Base-by-base conservation (phyloP, 2,113 vertebrate species). In the Myrmecobius fasciatus region DNA sequence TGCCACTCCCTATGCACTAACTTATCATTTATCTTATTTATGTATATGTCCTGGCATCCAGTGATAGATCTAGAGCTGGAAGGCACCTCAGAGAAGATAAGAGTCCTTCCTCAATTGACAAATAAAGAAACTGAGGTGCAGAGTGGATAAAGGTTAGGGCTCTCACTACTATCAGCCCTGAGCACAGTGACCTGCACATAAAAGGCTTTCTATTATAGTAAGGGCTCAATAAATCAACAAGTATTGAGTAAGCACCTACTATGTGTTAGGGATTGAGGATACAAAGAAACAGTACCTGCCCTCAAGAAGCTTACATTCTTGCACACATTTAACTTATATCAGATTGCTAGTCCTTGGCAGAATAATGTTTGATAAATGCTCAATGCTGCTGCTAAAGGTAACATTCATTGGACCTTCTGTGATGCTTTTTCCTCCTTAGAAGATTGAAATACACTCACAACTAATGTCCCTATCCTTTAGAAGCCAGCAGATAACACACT, bases 401-500 rank as follows among this genome's bases (percentile, higher is more conserved):
- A 43, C 36, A 20, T 22, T 43, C n/a, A 8, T 43, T n/a, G 67
- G 20, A 83, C n/a, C 36, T 83, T 83, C 67, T 83, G 17, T 22
- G 17, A 43, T 22, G n/a, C 67, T 43, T 43, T 14, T 7, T n/a
- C 26, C 11, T 60, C 46, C 20, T 46, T 11, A 54, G 53, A 94
- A 94, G 89, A 96, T 49, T 49, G 93, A 91, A 92, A 89, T 91
- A 53, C 91, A 28, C 91, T 91, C 91, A 94, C 53, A 94, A 31
- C 47, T 96, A 75, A 51, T 90, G 91, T 96, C 83, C 3, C 0
- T 36, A 36, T 95, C 93, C 94, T 88, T 88, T 60, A 95, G 93
- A 92, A 91, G 89, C 46, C 20, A 28, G 46, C 14, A 0, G 3
- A 48, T 75, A 88, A 46, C 48, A 51, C 60, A n/a, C 20, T 43